A percentile compares a stretch with the other conserved stretches of the same genome.
phyloP scores from a whole-genome alignment of 2,113 vertebrate species.

The Axis porcinus region DNA sequence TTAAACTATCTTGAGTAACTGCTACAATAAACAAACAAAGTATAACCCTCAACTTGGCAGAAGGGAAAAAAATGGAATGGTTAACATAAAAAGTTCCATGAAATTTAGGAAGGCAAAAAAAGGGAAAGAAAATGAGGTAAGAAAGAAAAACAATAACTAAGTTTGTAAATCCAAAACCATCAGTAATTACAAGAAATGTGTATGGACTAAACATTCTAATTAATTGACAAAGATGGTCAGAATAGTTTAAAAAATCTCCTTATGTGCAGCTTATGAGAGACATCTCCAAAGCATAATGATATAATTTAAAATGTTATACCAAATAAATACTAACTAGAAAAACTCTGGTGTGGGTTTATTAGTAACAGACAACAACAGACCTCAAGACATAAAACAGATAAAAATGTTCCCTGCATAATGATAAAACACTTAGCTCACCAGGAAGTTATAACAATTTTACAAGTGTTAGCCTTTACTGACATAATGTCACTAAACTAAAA shows the following conservation, averaged over 20 bases:
- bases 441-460: background rate
- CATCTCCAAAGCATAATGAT: background rate
- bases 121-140: background rate
- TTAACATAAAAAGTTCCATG: background rate
- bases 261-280: background rate
- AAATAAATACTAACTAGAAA: slow-evolving; percentile 10
- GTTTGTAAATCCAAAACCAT: background rate
- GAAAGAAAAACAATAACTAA: background rate
- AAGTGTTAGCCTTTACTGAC: background rate
- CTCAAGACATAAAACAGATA: background rate
- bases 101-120: background rate
- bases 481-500: background rate
- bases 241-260: background rate
- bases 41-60: background rate
- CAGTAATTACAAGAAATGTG: background rate
- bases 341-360: background rate
- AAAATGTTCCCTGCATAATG: background rate
- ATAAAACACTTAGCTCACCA: background rate
- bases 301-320: background rate
- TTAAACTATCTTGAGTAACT: background rate
- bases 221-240: background rate
- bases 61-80: background rate
- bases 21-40: background rate
- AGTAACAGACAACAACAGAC: background rate
- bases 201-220: background rate